Conservation (phyloP, 2,888 invertebrate species). For the Deroplatys truncata region DNA sequence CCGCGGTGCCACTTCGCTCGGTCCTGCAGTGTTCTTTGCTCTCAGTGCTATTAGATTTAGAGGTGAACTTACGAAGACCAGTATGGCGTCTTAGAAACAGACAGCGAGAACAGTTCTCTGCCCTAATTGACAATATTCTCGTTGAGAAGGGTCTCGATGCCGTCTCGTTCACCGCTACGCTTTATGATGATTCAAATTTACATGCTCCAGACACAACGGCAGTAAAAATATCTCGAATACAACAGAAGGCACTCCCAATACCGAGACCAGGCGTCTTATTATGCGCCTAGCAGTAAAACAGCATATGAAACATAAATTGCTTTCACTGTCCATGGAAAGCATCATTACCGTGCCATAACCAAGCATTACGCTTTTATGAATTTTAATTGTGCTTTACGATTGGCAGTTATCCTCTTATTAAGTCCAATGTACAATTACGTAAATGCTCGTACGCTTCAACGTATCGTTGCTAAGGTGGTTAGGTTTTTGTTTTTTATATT, state of each 20-base stretch:
- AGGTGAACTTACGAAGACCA: neutral
- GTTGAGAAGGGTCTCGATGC: neutral
- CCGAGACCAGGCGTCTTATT: neutral
- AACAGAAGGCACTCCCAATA: neutral
- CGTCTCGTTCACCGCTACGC: neutral
- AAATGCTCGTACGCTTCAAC: too few species aligned
- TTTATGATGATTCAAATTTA: neutral
- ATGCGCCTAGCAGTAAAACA: neutral
- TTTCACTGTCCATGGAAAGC: neutral
- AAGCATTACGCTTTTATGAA: neutral
- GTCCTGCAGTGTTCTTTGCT: too few species aligned
- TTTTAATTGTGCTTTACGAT: neutral
- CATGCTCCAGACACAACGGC: neutral
- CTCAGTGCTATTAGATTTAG: neutral
- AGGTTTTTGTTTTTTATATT: too few species aligned
- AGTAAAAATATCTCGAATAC: neutral
- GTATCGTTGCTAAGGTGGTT: too few species aligned
- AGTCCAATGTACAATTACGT: neutral
- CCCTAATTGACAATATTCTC: neutral
- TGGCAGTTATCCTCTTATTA: neutral
- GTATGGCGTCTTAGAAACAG: neutral
- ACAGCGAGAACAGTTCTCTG: neutral
- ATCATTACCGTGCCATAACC: neutral
- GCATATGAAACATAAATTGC: neutral
- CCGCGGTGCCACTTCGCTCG: too few species aligned